Base-by-base conservation (phyloP, 2,888 invertebrate genomes). In the Noctua fimbriata region DNA sequence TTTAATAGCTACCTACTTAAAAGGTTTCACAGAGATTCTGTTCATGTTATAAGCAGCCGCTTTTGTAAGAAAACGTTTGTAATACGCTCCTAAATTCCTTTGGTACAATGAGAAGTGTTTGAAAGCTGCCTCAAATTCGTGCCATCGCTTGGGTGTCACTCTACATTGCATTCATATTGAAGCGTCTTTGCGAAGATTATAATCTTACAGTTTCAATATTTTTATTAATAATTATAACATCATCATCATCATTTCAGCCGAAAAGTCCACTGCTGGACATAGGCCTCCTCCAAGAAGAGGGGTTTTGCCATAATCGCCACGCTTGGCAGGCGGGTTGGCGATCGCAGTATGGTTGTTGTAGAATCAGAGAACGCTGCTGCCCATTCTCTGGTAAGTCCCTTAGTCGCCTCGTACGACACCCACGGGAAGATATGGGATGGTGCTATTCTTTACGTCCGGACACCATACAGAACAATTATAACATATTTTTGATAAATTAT, bases 41-140 rank as follows among this genome's bases (percentile, higher is more conserved):
- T 84, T 73, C 73, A 65, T 55, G 70, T 82, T 82, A 71, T 70
- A 69, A 79, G 73, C 73, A 72, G 71, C 76, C 73, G 63, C 69
- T 73, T 89, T 84, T 84, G 76, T 81, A 79, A 80, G 75, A 73
- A 73, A 81, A 82, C 74, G 76, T 79, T 87, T 74, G 73, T 83
- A 78, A 79, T 84, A 75, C 69, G 81, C 78, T 76, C 76, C 84
- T 71, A 63, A 82, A 86, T 84, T 82, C 81, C 78, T 85, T 78
- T 65, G 60, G 52, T 66, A 71, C 71, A 63, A 71, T 69, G 55
- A 82, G 47, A 21, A 82, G n/a, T 72, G 84, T 85, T 75, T 76
- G 49, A 69, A 74, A 78, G 76, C 69, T 70, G 52, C 36, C 69
- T 78, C 78, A 83, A 84, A 84, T 77, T 78, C 69, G 21, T 76